These are phyloP conservation scores for Aramus guarauna DNA, from an alignment of 2,113 vertebrate species.

Conservation along the genomic window DNA sequence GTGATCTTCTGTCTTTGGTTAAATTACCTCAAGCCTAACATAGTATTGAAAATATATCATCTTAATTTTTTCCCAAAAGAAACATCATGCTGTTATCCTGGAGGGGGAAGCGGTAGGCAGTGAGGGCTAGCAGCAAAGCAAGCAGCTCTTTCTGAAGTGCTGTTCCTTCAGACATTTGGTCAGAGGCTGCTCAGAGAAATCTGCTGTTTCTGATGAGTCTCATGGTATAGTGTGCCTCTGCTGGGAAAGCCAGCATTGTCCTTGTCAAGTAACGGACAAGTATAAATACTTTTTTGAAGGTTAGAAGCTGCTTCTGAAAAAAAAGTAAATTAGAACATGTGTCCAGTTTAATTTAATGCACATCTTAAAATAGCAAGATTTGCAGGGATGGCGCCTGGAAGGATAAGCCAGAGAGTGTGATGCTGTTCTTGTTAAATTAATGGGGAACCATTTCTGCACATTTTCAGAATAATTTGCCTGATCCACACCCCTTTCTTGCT, in stretches of 20 bases:
- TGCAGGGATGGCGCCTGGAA: background rate
- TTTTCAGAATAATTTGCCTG: background rate
- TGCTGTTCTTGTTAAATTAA: background rate
- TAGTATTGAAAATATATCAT: background rate
- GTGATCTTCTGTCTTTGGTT: background rate
- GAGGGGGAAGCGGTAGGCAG: background rate
- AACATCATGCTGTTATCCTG: background rate
- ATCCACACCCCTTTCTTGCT: background rate
- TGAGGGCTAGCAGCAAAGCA: background rate
- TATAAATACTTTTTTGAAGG: background rate
- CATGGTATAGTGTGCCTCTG: background rate
- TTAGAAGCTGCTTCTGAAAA: background rate
- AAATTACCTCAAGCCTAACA: background rate
- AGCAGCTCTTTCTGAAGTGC: background rate
- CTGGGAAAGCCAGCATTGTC: background rate
- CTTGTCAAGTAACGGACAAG: background rate
- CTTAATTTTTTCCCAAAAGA: background rate
- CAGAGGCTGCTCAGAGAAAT: background rate
- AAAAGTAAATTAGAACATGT: too few relatives aligned
- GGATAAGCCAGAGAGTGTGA: background rate
- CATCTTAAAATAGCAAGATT: background rate
- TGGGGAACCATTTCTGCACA: background rate
- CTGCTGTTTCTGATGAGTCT: background rate
- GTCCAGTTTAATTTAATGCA: background rate
- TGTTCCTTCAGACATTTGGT: background rate